These are phyloP conservation scores for Euglossa dilemma DNA, from an alignment of 1,140 invertebrate genomes.

Conservation along the genomic window DNA sequence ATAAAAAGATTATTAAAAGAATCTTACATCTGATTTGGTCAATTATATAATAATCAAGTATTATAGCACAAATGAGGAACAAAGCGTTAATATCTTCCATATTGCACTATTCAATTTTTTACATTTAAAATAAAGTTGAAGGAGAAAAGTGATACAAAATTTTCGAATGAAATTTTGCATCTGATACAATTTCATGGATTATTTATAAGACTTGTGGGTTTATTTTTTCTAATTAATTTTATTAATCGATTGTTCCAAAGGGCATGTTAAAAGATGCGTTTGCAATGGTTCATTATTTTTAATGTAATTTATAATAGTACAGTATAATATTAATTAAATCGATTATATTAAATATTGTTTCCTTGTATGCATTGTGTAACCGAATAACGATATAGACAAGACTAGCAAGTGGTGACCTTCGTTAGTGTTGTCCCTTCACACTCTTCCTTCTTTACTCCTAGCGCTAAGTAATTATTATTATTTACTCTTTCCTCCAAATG, in stretches of 20 bases:
- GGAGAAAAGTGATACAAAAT: background rate
- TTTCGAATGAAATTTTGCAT: background rate
- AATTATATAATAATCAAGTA: background rate
- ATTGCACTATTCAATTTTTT: background rate
- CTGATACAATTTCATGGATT: background rate
- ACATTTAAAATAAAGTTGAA: background rate
- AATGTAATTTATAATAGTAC: slow-evolving; percentile 80
- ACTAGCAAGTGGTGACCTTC: slow-evolving; percentile 79
- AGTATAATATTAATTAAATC: slow-evolving; percentile 81
- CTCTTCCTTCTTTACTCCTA: slow-evolving; percentile 64
- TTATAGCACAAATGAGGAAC: background rate
- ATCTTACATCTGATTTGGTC: no score
- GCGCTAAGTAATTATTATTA: slow-evolving; percentile 74
- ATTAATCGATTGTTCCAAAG: slow-evolving; percentile 18
- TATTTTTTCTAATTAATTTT: background rate
- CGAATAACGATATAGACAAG: slow-evolving; percentile 80
- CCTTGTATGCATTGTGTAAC: slow-evolving; percentile 80
- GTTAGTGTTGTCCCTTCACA: slow-evolving; percentile 71
- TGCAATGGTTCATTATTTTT: slow-evolving; percentile 77
- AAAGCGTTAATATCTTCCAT: background rate
- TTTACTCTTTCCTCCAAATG: background rate
- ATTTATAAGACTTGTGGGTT: background rate
- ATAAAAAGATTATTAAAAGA: no score
- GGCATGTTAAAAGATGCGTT: slow-evolving; percentile 39
- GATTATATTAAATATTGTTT: slow-evolving; percentile 81